These are phyloP conservation scores for Andrena fulva DNA, from an alignment of 2,888 invertebrate genomes.

Conservation along the genomic window DNA sequence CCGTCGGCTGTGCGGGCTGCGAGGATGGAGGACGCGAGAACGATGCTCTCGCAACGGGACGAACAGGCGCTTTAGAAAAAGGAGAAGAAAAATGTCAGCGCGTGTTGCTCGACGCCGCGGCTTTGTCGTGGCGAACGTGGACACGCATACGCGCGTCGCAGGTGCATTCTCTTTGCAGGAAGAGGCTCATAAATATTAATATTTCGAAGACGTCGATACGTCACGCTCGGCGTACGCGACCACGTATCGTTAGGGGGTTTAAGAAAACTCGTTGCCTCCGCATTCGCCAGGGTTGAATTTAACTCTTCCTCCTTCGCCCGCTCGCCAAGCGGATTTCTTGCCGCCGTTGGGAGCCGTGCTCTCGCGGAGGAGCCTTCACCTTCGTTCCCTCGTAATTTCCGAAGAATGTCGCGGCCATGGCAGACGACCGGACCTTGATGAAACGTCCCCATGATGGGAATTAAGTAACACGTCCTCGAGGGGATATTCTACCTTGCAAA, in stretches of 20 bases:
- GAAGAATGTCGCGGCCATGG: slow-evolving; percentile 1
- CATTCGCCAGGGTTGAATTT: not conserved
- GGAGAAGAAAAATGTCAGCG: not conserved
- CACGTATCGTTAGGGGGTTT: slow-evolving; percentile 37
- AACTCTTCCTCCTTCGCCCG: slow-evolving; percentile 8
- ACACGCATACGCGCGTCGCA: slow-evolving; percentile 51
- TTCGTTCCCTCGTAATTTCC: slow-evolving; percentile 19
- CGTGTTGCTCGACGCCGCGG: slow-evolving; percentile 37
- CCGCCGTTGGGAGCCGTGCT: not conserved
- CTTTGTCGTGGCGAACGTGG: slow-evolving; percentile 50
- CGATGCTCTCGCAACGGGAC: not conserved
- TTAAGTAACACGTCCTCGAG: slow-evolving; percentile 38
- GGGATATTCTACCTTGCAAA: slow-evolving; percentile 10
- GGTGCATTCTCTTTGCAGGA: slow-evolving; percentile 60
- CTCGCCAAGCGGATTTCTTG: slow-evolving; percentile 5
- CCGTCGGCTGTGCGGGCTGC: slow-evolving; percentile 4
- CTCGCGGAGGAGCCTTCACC: not conserved
- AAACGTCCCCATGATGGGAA: slow-evolving; percentile 35
- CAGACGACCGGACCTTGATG: slow-evolving; percentile 33
- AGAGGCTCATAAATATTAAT: slow-evolving; percentile 69
- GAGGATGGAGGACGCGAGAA: not conserved
- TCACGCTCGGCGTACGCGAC: slow-evolving; percentile 33
- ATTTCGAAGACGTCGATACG: slow-evolving; percentile 63
- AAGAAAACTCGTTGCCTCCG: slow-evolving; percentile 13
- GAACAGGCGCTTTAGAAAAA: slow-evolving; percentile 28